Base-by-base conservation (phyloP, 1,140 invertebrate genomes). In the Tribolium madens region DNA sequence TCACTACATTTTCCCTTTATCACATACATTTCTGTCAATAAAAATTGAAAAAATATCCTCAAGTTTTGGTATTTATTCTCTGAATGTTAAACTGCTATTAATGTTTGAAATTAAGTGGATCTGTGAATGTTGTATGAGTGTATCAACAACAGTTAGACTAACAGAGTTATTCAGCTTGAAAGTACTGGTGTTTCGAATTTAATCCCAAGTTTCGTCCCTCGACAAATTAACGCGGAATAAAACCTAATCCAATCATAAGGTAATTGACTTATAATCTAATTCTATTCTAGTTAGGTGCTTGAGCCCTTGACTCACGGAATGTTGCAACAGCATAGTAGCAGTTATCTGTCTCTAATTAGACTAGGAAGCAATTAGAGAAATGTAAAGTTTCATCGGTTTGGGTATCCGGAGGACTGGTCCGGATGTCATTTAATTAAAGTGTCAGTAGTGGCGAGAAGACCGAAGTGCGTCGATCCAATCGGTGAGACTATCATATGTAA, bases 311-410 rank as follows among this genome's bases (percentile, higher is more conserved):
- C 57, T 64, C 21, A 33, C 21, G 57, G 57, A 64, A 64, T 33
- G 57, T 33, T 64, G 57, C 53, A 60, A 60, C 53, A 60, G 53
- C 57, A 64, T 33, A 64, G 18, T 64, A 64, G 57, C 57, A 64
- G 57, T 64, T 64, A 64, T 64, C 57, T 64, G 57, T 21, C 57
- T 18, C 17, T 72, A 72, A 72, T 72, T 72, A 72, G 70, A 52
- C 70, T 72, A 50, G 70, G 70, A 72, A 72, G 70, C 70, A 72
- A 72, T 72, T 72, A 72, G 70, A 72, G 70, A 72, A 72, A 72
- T 72, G 70, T 52, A 72, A 72, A 72, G 46, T 72, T 72, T 72
- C 70, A 48, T 52, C 46, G 46, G 42, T 50, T 71, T 52, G 46
- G 70, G 46, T 48, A 48, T 50, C 21, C 42, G 50, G 70, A 47